phyloP scores from a whole-genome alignment of 2,888 invertebrate species.

The Drepanosiphum platanoidis region DNA sequence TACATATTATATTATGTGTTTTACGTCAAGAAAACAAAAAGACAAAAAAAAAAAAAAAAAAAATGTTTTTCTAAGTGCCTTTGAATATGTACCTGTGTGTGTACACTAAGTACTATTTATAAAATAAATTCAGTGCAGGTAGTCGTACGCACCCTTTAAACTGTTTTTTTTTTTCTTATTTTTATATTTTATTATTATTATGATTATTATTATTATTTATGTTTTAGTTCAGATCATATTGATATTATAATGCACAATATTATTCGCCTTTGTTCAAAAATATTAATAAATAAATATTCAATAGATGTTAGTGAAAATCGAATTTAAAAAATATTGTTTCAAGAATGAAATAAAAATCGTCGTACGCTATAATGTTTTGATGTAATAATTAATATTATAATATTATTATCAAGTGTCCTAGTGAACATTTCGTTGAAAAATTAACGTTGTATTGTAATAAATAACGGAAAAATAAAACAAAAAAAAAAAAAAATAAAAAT shows the following conservation, averaged over 20 bases:
- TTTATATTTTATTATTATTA: conserved; percentile 46
- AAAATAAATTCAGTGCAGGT: conserved; percentile 36
- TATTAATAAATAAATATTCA: conserved; percentile 14
- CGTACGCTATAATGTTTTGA: background rate
- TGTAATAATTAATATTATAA: conserved; percentile 2
- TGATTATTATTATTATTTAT: conserved; percentile 43
- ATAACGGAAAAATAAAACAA: conserved; percentile 12
- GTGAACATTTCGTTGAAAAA: conserved; percentile 4
- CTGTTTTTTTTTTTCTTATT: conserved; percentile 50
- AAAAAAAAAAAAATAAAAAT: background rate
- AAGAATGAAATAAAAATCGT: conserved; percentile 30
- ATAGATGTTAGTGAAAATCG: conserved; percentile 54
- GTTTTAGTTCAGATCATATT: conserved; percentile 48
- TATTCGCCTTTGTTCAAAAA: conserved; percentile 55
- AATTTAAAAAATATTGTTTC: conserved; percentile 49
- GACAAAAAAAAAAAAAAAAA: conserved; percentile 17
- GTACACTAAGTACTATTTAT: conserved; percentile 29
- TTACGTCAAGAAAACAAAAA: too few species aligned
- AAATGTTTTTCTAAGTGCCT: conserved; percentile 55
- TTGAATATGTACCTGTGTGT: conserved; percentile 45
- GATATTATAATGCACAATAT: conserved; percentile 53
- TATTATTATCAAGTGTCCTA: conserved; percentile 33
- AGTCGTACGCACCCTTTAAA: conserved; percentile 43
- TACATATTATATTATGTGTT: too few species aligned
- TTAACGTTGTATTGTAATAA: conserved; percentile 38